Percentiles rank a stretch among this genome's conserved stretches.
These are phyloP conservation scores for Papilio demoleus DNA, from an alignment of 2,888 invertebrate species.

Conservation along the genomic window DNA sequence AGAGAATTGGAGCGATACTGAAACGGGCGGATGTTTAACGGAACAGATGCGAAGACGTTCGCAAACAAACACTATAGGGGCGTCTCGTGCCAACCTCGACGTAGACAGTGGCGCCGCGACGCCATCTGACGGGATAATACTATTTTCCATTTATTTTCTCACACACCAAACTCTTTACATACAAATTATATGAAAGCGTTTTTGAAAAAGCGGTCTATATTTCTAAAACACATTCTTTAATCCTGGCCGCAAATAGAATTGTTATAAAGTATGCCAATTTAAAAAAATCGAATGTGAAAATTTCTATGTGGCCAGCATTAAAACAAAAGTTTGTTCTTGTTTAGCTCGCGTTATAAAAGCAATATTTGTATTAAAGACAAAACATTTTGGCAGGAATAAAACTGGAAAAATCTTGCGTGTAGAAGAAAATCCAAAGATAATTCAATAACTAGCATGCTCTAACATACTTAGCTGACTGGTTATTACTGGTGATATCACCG, in stretches of 20 bases:
- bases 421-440: not conserved
- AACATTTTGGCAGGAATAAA: not conserved
- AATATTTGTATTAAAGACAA: no score
- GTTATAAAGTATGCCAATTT: not conserved
- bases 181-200: not conserved
- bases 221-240: constrained; percentile 11
- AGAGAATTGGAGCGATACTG: constrained; percentile 76
- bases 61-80: constrained; percentile 70
- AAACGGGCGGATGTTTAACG: constrained; percentile 74
- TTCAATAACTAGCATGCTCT: not conserved
- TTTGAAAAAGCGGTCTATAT: not conserved
- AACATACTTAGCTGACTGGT: not conserved
- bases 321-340: not conserved
- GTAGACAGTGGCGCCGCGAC: constrained; percentile 68
- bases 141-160: constrained; percentile 62
- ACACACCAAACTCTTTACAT: constrained; percentile 17
- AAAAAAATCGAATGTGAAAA: not conserved
- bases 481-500: constrained; percentile 25
- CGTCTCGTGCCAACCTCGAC: constrained; percentile 69
- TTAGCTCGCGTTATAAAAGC: no score
- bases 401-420: not conserved
- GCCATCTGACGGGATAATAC: constrained; percentile 63
- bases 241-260: not conserved
- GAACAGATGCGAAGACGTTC: constrained; percentile 79
- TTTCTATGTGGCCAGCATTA: not conserved